Evolutionary conservation across 2,888 invertebrate species (phyloP), one percentile per base, ranked within the genome.

Genomic region (Apeira syringaria): DNA sequence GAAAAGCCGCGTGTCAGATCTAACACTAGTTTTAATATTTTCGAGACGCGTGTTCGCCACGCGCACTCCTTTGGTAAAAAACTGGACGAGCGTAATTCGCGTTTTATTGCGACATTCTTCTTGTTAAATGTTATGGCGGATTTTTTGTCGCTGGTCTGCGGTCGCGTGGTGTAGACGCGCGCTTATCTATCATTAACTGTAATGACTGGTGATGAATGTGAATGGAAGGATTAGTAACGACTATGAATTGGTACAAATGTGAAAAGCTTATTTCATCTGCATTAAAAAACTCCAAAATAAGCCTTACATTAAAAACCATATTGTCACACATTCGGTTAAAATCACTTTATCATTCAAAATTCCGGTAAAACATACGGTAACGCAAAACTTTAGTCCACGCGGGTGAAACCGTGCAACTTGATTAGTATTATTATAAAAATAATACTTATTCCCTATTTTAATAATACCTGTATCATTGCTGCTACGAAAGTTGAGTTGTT

Each of bases 1-100:
- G 88, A 87, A 88, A 74, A 74, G 83, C 76, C 88, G 83, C 88
- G 89, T 89, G 89, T 89, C 87, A 85, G 72, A 64, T 85, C 85
- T 88, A 85, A 89, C 89, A 89, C 89, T 84, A 87, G 85, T 86
- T 88, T 86, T 88, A 89, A 88, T 88, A 88, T 88, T 88, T 87
- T 84, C 70, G 64, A 53, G 77, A 61, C 89, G 64, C 86, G 88
- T 83, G 89, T 1, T 57, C 0, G 68, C 36, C 89, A 85, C 89
- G 87, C 72, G 85, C 25, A 12, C 5, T 31, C 55, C 88, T 88
- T 88, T 88, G 88, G 85, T 87, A 87, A 89, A 89, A 89, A 89
- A 84, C 80, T 85, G 74, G 68, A 79, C 77, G 74, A 65, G 56
- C 70, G 79, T 86, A 85, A 88, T 87, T 80, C 85, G 76, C 79